Conservation (phyloP, 2,797 vertebrate species). For the Macropus fuliginosus region DNA sequence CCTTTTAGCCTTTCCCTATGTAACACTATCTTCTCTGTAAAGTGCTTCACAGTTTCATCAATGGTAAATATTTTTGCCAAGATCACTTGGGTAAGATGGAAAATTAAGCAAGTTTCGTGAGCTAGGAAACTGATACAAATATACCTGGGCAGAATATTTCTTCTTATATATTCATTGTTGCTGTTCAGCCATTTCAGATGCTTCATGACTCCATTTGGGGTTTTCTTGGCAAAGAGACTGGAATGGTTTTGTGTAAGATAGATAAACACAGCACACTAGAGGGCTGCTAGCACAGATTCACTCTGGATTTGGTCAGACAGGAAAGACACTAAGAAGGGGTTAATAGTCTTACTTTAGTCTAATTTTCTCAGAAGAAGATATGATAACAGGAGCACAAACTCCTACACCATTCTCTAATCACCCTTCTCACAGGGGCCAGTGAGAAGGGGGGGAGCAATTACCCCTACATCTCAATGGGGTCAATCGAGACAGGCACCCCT, state of each 20-base stretch:
- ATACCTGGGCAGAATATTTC: background rate
- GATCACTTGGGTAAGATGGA: background rate
- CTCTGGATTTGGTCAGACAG: too few relatives aligned
- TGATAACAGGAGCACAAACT: too few relatives aligned
- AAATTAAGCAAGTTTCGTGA: background rate
- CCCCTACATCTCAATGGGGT: too few relatives aligned
- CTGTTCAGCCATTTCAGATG: background rate
- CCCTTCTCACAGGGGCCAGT: too few relatives aligned
- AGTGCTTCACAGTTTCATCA: background rate
- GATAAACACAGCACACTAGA: too few relatives aligned
- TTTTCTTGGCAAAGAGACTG: background rate
- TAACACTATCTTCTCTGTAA: background rate
- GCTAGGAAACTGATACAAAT: background rate
- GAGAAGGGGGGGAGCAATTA: too few relatives aligned
- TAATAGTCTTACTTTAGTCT: too few relatives aligned
- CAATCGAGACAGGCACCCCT: too few relatives aligned
- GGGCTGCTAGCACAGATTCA: too few relatives aligned
- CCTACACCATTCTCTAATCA: too few relatives aligned
- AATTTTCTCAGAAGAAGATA: too few relatives aligned
- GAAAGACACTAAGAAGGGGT: too few relatives aligned
- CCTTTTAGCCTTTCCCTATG: background rate
- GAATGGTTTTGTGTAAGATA: background rate
- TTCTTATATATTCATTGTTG: background rate
- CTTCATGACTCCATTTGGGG: background rate
- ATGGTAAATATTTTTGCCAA: conserved; percentile 1